phyloP scores from a whole-genome alignment of 2,797 vertebrate genomes.

The Chloroceryle inda region DNA sequence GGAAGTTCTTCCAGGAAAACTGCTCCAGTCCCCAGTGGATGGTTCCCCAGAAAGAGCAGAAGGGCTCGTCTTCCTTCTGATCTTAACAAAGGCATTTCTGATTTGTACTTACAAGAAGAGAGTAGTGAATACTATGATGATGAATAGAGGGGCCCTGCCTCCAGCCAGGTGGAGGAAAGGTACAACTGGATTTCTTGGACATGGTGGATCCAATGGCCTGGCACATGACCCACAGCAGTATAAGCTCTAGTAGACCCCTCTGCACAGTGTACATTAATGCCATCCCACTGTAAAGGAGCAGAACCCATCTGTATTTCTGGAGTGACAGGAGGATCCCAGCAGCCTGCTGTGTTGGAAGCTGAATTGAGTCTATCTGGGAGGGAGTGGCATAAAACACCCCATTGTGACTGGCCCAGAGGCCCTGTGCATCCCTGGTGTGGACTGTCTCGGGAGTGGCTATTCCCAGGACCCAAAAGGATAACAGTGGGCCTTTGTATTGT shows the following conservation, averaged over 20 bases:
- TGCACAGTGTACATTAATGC: background rate
- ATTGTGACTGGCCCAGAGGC: background rate
- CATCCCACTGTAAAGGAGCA: background rate
- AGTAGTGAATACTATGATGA: background rate
- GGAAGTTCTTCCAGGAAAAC: background rate
- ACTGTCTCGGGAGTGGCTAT: background rate
- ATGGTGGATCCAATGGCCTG: background rate
- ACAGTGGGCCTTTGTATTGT: background rate
- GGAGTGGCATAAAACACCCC: background rate
- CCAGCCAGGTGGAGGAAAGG: background rate
- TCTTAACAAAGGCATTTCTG: background rate
- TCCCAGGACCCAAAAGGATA: background rate
- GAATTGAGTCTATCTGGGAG: too few relatives aligned
- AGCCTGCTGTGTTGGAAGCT: background rate
- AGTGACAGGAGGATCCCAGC: background rate
- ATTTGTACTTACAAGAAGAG: background rate
- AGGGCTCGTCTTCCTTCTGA: background rate
- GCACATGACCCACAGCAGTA: background rate
- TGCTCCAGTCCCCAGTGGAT: background rate
- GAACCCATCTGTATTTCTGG: background rate
- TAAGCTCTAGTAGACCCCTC: background rate
- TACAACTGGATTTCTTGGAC: background rate
- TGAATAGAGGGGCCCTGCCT: background rate
- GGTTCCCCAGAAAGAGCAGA: background rate
- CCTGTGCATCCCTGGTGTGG: background rate